Evolutionary conservation across 2,888 invertebrate genomes (phyloP).

Genomic region (Lithosia quadra): DNA sequence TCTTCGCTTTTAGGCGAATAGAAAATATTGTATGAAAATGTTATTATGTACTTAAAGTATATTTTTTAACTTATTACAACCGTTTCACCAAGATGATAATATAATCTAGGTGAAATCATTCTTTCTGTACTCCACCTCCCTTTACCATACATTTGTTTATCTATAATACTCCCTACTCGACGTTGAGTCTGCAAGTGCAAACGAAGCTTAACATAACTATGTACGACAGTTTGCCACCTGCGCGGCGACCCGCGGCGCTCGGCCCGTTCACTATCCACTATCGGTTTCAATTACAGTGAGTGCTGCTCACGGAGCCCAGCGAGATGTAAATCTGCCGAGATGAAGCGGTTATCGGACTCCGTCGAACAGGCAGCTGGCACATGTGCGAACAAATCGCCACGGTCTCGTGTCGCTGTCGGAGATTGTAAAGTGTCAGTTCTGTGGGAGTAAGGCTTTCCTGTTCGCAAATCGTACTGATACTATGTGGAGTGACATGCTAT

Average conservation of each 20-base stretch:
- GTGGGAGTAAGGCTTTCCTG: background rate
- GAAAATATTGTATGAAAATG: too few relatives aligned
- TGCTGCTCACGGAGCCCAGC: background rate
- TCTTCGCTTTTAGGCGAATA: too few relatives aligned
- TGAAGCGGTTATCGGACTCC: background rate
- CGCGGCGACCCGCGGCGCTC: background rate
- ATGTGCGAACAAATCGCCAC: background rate
- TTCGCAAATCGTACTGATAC: background rate
- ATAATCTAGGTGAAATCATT: too few relatives aligned
- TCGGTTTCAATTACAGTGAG: slow-evolving; percentile 10
- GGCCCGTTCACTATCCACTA: background rate
- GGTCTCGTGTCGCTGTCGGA: background rate
- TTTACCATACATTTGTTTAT: background rate
- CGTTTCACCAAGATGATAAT: too few relatives aligned
- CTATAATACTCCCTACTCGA: too few relatives aligned
- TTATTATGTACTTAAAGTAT: too few relatives aligned
- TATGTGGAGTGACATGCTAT: background rate
- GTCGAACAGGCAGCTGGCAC: background rate
- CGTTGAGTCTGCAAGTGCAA: background rate
- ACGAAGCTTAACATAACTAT: background rate
- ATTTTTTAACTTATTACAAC: too few relatives aligned
- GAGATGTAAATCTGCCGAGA: background rate
- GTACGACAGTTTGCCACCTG: background rate
- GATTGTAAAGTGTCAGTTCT: slow-evolving; percentile 1
- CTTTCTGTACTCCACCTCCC: too few relatives aligned